Conservation (phyloP, 2,797 vertebrate genomes). For the Pangasius macronema region DNA sequence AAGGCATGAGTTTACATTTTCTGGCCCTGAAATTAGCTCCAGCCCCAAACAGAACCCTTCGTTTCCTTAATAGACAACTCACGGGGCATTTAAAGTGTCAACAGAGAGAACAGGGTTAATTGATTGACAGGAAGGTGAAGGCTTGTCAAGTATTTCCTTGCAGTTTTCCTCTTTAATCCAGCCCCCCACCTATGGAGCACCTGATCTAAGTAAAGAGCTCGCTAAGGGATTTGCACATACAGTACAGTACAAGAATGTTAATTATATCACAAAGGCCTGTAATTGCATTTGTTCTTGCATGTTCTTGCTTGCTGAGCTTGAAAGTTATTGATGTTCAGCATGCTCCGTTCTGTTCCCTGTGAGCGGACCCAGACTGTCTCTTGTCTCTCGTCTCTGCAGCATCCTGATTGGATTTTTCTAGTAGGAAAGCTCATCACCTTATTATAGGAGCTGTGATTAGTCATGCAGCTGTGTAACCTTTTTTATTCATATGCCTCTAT, state of each 20-base stretch:
- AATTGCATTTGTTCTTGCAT: conserved; percentile 2
- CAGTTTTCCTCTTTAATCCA: conserved; percentile 3
- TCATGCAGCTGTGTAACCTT: background rate
- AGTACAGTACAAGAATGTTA: conserved; percentile 1
- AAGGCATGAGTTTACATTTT: background rate
- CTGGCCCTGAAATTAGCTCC: background rate
- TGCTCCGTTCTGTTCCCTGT: background rate
- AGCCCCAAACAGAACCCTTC: background rate
- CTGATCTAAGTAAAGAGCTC: background rate
- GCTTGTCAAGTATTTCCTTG: background rate
- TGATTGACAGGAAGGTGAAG: background rate
- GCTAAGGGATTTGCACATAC: background rate
- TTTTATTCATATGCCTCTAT: background rate
- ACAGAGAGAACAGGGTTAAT: background rate
- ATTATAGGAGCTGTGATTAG: background rate
- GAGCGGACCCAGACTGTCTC: background rate
- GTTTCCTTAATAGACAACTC: background rate
- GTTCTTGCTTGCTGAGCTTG: background rate
- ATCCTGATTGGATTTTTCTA: background rate
- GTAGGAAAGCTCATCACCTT: background rate
- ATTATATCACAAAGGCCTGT: conserved; percentile 9
- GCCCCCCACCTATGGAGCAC: background rate
- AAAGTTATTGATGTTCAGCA: background rate
- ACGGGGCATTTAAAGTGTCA: background rate
- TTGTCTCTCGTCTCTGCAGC: background rate